These are phyloP conservation scores for Hylomyscus alleni DNA, from an alignment of 2,797 vertebrate species.

Conservation along the genomic window DNA sequence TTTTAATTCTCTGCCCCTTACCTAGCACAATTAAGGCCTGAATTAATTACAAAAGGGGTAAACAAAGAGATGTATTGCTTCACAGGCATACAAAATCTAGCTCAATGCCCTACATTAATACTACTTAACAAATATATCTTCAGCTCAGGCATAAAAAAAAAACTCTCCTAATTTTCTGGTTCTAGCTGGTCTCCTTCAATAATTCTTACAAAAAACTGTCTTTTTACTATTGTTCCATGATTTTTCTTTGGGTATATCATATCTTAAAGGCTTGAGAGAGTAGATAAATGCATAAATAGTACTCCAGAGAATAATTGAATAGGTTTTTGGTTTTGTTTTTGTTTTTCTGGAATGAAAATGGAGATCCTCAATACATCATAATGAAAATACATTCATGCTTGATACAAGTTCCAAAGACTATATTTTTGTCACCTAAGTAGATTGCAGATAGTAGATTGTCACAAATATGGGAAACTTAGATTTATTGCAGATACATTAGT, in stretches of 20 bases:
- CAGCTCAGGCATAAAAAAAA: slow-evolving; percentile 72
- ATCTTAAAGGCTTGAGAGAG: background rate
- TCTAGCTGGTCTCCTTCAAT: slow-evolving; percentile 73
- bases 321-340: background rate
- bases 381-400: background rate
- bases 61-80: slow-evolving; percentile 66
- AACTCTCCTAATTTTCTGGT: slow-evolving; percentile 77
- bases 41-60: slow-evolving; percentile 68
- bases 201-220: slow-evolving; percentile 44
- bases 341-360: background rate
- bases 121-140: slow-evolving; percentile 70
- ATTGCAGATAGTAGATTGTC: background rate
- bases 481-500: slow-evolving; percentile 20
- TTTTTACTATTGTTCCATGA: slow-evolving; percentile 34
- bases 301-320: background rate
- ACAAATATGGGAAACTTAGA: background rate
- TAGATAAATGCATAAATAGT: background rate
- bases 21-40: slow-evolving; percentile 59
- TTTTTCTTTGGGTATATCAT: slow-evolving; percentile 50
- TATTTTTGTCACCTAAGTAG: background rate
- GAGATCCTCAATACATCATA: background rate
- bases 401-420: background rate
- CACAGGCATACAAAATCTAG: slow-evolving; percentile 46
- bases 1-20: slow-evolving; percentile 61
- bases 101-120: slow-evolving; percentile 63